Conservation (phyloP, 2,113 vertebrate genomes). For the Phodopus roborovskii region DNA sequence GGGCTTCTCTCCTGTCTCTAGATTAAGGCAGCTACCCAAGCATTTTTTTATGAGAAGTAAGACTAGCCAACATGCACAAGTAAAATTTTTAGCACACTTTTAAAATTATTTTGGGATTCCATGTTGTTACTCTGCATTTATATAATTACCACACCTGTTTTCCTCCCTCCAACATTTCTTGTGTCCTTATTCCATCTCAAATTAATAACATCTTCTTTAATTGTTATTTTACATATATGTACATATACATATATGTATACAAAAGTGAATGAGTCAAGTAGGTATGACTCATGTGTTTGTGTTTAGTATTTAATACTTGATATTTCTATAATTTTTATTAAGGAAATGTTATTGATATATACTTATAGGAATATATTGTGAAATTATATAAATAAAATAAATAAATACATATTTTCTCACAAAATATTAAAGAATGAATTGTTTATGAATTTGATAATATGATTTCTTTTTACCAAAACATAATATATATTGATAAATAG, state of each 20-base stretch:
- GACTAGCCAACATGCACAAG: background rate
- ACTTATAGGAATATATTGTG: background rate
- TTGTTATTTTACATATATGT: background rate
- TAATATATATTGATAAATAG: background rate
- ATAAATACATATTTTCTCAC: background rate
- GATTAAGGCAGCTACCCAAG: no score
- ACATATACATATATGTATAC: background rate
- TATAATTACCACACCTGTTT: background rate
- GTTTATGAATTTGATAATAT: background rate
- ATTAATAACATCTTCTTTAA: background rate
- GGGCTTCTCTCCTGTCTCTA: no score
- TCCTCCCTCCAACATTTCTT: background rate
- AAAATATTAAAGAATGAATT: background rate
- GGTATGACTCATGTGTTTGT: background rate
- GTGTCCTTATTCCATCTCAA: background rate
- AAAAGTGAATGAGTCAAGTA: background rate
- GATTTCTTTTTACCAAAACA: background rate
- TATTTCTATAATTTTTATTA: background rate
- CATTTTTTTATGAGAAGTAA: background rate
- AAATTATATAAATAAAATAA: background rate
- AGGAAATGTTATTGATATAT: background rate
- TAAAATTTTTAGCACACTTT: background rate
- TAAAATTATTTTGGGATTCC: background rate
- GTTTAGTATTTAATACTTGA: background rate
- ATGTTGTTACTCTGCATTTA: background rate